phyloP scores from a whole-genome alignment of 2,113 vertebrate genomes.

The Python bivittatus region DNA sequence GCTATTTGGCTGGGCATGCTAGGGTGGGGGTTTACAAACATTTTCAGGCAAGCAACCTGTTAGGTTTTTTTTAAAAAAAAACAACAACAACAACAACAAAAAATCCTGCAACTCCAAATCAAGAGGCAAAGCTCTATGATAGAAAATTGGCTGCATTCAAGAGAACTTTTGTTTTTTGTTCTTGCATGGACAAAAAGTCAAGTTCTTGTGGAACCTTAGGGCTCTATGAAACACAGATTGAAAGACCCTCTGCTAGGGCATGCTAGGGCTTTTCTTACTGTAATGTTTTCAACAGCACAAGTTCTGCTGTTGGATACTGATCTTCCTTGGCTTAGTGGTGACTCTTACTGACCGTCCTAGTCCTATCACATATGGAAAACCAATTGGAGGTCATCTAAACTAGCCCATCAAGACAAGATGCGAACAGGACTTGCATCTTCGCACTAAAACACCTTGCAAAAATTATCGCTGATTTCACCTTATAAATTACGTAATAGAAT shows the following conservation, averaged over 20 bases:
- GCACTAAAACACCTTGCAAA: background rate
- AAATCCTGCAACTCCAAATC: too few species aligned
- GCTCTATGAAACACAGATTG: background rate
- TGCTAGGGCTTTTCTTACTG: background rate
- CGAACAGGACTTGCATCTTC: background rate
- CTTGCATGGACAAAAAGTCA: too few species aligned
- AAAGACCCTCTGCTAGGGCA: background rate
- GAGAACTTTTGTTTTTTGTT: too few species aligned
- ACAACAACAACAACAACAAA: too few species aligned
- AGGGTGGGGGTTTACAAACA: too few species aligned
- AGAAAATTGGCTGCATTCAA: too few species aligned
- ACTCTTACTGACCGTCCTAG: background rate
- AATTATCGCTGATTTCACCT: constrained; percentile 22
- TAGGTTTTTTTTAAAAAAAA: too few species aligned
- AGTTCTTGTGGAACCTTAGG: too few species aligned
- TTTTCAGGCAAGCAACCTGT: too few species aligned
- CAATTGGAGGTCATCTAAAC: background rate
- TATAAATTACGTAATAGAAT: background rate
- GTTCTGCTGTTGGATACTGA: background rate
- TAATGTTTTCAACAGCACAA: background rate
- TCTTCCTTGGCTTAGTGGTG: background rate
- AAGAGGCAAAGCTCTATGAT: too few species aligned
- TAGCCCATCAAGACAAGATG: background rate
- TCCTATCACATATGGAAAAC: background rate
- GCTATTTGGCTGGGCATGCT: too few species aligned